Conservation (phyloP, 2,113 vertebrate genomes). For the Abramis brama region DNA sequence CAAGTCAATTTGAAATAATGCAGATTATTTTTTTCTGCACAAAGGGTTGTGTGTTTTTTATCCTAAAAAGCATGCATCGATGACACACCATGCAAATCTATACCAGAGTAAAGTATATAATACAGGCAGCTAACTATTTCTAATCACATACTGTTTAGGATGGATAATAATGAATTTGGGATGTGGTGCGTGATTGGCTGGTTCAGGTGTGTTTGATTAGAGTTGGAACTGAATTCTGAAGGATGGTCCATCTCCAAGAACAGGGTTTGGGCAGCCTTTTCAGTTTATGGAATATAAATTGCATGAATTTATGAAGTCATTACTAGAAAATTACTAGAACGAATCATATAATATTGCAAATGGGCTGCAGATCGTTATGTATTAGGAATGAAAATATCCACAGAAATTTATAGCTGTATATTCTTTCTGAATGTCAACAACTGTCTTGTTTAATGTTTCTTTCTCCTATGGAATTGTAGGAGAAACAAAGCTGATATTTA, state of each 20-base stretch:
- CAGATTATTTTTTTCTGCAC: not conserved
- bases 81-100: not conserved
- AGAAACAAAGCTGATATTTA: not conserved
- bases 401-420: not conserved
- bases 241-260: not conserved
- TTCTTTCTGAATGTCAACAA: not conserved
- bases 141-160: not conserved
- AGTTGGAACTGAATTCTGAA: not conserved
- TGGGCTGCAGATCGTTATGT: not conserved
- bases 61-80: not conserved
- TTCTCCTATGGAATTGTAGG: not conserved
- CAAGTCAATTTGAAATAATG: not conserved
- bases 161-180: not conserved
- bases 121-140: not conserved
- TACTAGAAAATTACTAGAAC: not conserved
- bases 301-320: conserved; percentile 1
- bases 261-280: not conserved
- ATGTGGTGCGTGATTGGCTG: not conserved
- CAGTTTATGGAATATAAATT: conserved; percentile 17
- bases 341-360: not conserved
- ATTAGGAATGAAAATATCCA: not conserved
- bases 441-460: not conserved
- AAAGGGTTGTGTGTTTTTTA: not conserved
- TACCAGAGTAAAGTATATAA: not conserved
- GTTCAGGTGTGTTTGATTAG: conserved; percentile 21